phyloP scores from a whole-genome alignment of 2,888 invertebrate species.

The Bellardia pandia region DNA sequence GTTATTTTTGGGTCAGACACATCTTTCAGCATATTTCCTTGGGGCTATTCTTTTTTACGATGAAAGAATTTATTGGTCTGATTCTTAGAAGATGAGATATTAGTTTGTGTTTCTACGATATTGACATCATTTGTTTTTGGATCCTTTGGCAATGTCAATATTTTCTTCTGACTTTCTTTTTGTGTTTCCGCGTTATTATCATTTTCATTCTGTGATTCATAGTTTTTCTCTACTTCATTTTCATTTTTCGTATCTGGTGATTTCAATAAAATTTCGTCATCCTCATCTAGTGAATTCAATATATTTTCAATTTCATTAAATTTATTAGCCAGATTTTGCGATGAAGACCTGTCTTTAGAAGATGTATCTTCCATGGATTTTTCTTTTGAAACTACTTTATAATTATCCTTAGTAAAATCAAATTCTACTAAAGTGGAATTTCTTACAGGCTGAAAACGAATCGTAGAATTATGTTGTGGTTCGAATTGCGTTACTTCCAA shows the following conservation, averaged over 20 bases:
- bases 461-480: conserved; percentile 26
- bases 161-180: neutral
- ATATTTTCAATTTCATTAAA: conserved; percentile 69
- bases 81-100: neutral
- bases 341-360: neutral
- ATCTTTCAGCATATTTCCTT: neutral
- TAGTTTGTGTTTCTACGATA: neutral
- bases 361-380: neutral
- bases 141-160: neutral
- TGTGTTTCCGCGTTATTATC: neutral
- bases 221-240: neutral
- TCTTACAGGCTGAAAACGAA: conserved; percentile 42
- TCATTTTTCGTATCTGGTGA: neutral
- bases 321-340: conserved; percentile 66
- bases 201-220: neutral
- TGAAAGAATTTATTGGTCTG: conserved; percentile 71
- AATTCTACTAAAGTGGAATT: conserved; percentile 60
- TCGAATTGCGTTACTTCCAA: conserved; percentile 5
- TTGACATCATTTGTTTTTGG: neutral
- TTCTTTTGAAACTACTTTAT: neutral
- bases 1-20: neutral
- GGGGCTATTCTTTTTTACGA: neutral
- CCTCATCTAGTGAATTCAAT: conserved; percentile 59
- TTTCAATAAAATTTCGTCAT: conserved; percentile 17
- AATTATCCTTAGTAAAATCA: neutral